Percentiles rank a stretch among this genome's conserved stretches.
Evolutionary conservation across 2,797 vertebrate genomes (phyloP).

Genomic region (Acanthurus leucopareius): DNA sequence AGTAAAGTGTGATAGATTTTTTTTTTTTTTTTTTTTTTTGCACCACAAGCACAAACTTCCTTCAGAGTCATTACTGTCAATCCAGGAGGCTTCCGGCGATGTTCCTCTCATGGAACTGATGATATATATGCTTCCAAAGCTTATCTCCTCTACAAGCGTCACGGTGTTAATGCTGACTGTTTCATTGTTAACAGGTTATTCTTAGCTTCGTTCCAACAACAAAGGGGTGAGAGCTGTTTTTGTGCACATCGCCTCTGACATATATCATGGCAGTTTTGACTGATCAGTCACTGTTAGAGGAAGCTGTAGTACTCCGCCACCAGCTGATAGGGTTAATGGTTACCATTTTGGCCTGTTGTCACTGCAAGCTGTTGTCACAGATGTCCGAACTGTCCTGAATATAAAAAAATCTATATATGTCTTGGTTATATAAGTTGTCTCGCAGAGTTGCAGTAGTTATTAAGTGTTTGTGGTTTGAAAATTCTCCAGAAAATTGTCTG

Average conservation of each 20-base stretch:
- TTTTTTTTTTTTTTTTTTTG: slow-evolving; percentile 13
- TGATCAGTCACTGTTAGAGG: slow-evolving; percentile 54
- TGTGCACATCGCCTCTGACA: slow-evolving; percentile 21
- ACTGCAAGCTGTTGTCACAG: slow-evolving; percentile 36
- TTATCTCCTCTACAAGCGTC: slow-evolving; percentile 44
- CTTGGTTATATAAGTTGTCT: slow-evolving; percentile 12
- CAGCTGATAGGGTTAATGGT: slow-evolving; percentile 63
- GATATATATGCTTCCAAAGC: slow-evolving; percentile 29
- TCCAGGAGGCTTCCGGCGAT: slow-evolving; percentile 51
- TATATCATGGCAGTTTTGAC: slow-evolving; percentile 41
- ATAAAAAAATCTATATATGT: slow-evolving; percentile 14
- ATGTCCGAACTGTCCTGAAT: slow-evolving; percentile 23
- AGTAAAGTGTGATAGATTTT: slow-evolving; percentile 59
- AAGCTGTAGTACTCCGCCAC: slow-evolving; percentile 44
- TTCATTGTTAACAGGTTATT: slow-evolving; percentile 37
- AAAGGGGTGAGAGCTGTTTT: slow-evolving; percentile 1
- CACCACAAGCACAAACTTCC: slow-evolving; percentile 64
- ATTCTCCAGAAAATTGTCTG: not conserved
- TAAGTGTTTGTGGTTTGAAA: slow-evolving; percentile 13
- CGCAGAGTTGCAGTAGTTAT: not conserved
- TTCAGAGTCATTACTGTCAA: slow-evolving; percentile 80
- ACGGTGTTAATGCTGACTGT: slow-evolving; percentile 28
- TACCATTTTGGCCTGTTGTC: slow-evolving; percentile 61
- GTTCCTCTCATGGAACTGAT: slow-evolving; percentile 16
- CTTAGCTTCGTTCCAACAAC: slow-evolving; percentile 20